Base-by-base conservation (phyloP, 2,797 vertebrate genomes). In the Microtus obscurus region DNA sequence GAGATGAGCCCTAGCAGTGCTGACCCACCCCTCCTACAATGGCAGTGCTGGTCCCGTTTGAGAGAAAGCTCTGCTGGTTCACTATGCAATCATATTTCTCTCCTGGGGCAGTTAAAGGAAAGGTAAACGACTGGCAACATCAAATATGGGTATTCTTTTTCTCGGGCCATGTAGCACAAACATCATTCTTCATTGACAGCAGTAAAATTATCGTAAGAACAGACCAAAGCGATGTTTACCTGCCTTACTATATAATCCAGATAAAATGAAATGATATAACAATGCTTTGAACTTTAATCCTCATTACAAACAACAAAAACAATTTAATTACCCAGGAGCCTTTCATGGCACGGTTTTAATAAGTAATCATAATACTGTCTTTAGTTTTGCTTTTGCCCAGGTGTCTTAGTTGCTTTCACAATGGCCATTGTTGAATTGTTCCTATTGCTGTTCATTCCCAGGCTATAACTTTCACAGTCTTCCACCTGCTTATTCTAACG, bases 221-320 rank as follows among this genome's bases (percentile, higher is more conserved):
- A 94, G 11, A 48, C 56, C 5, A 27, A 63, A 53, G 1, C n/a
- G 73, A 21, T 81, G 85, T 56, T 79, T 90, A 81, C 40, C 51
- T 81, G 67, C 40, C 27, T 78, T 78, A 80, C 3, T 81, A 34
- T 63, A 88, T 78, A 94, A 87, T 74, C 53, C 90, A 90, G 25
- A 86, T 48, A 37, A 93, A 76, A 53, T 71, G 65, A 95, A 83
- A 83, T 69, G 67, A 86, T 40, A 10, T 48, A 16, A 86, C 93
- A 87, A 40, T 86, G 40, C 63, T 77, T 85, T 81, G 94, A 77
- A 59, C 59, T 40, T n/a, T 45, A 88, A 80, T 78, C 27, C 7
- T 92, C 51, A 90, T 61, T 48, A 92, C 14, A 89, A 77, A 61
- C 34, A 95, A 43, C 27, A 95, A 91, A 94, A 88, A 45, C 14